Evolutionary conservation across 1,140 invertebrate species (phyloP), one percentile per base, ranked within the genome.

Genomic region (Cyclina sinensis): DNA sequence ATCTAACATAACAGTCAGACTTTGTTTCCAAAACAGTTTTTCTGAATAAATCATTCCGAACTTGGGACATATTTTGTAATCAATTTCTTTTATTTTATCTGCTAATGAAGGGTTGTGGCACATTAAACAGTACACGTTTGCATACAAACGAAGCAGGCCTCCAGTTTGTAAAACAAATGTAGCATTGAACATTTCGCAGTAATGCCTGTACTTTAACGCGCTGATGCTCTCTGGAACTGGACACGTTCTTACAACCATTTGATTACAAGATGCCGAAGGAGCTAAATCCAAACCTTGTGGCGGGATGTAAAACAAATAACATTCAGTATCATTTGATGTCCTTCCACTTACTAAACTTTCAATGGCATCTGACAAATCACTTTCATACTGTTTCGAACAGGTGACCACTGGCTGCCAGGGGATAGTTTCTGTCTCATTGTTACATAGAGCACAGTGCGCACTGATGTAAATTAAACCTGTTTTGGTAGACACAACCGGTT

Each of bases 181-280:
- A 62, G 57, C 57, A 62, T 62, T 62, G 24, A 62, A 62, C 57
- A 27, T 62, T 62, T 62, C 57, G n/a, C 57, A 62, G n/a, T n/a
- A 62, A 5, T 62, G 5, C 57, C 57, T 27, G 27, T 5, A 62
- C 3, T 9, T 18, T 24, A 27, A 21, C 18, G 7, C n/a, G 1
- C 24, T 62, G 7, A 62, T 27, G 9, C 4, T 24, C 1, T 5
- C n/a, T 9, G 57, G 24, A 24, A 7, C 27, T 21, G 24, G 24
- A 27, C 57, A 62, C 7, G 24, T 1, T 27, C 57, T 24, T 62
- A 62, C 27, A 11, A 62, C 57, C 4, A 5, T 27, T 9, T 21
- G 57, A 3, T 27, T 11, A n/a, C 57, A 62, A 9, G 24, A 27
- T 5, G 0, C 0, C 14, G 24, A 27, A 1, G 7, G 1, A 62